Evolutionary conservation across 1,140 invertebrate species (phyloP).

Genomic region (Phthorimaea operculella): DNA sequence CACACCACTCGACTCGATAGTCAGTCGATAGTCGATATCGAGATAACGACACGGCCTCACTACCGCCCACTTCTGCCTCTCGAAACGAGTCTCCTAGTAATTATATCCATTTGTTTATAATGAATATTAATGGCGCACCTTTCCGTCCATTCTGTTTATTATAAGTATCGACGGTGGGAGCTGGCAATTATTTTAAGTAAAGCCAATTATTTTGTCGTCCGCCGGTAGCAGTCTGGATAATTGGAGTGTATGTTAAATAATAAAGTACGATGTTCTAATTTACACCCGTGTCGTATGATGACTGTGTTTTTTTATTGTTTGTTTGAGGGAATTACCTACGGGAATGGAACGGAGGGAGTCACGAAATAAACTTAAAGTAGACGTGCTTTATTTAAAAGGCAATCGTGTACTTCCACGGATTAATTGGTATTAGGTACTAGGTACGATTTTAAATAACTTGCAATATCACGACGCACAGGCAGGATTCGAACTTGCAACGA

Average conservation of each 20-base stretch:
- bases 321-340: background rate
- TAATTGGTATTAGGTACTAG: too few species aligned
- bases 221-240: slow-evolving; percentile 24
- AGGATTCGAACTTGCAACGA: too few species aligned
- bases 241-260: slow-evolving; percentile 22
- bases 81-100: slow-evolving; percentile 49
- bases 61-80: slow-evolving; percentile 45
- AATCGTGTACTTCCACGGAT: too few species aligned
- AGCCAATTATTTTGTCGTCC: slow-evolving; percentile 32
- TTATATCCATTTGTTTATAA: slow-evolving; percentile 63
- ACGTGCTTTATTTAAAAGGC: too few species aligned
- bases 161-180: slow-evolving; percentile 33
- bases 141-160: slow-evolving; percentile 30
- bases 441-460: too few species aligned
- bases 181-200: slow-evolving; percentile 46
- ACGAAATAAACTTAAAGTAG: background rate
- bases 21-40: slow-evolving; percentile 30
- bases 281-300: slow-evolving; percentile 3
- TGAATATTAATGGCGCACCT: slow-evolving; percentile 53
- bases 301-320: background rate
- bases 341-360: too few species aligned
- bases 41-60: slow-evolving; percentile 50
- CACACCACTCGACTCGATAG: slow-evolving; percentile 17
- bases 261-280: slow-evolving; percentile 18
- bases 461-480: too few species aligned